These are phyloP conservation scores for Pogona vitticeps DNA, from an alignment of 2,113 vertebrate genomes.

Conservation along the genomic window DNA sequence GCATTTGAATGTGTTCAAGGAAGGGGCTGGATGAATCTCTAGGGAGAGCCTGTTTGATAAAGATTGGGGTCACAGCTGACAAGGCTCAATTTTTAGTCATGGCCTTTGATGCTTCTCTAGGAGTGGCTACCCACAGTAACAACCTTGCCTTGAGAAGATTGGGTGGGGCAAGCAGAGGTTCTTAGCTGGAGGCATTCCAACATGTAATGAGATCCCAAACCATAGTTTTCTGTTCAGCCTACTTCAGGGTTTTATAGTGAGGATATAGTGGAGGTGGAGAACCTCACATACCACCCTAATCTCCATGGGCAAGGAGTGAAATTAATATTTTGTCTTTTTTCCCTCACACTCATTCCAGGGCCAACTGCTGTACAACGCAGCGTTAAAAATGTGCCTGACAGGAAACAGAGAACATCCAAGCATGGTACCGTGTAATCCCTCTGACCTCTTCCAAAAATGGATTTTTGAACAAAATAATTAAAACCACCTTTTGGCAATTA, in stretches of 20 bases:
- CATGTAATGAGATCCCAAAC: no score
- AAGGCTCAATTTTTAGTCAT: no score
- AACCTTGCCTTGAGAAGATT: no score
- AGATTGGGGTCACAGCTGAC: no score
- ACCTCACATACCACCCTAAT: neutral
- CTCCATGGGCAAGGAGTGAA: neutral
- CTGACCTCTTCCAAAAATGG: slow-evolving; percentile 91
- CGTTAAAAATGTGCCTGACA: slow-evolving; percentile 86
- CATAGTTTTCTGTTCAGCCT: neutral
- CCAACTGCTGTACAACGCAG: slow-evolving; percentile 84
- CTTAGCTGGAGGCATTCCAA: no score
- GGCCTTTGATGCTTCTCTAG: no score
- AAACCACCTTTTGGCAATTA: slow-evolving; percentile 59
- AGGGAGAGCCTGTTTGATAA: no score
- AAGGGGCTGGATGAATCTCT: no score
- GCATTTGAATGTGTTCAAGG: no score
- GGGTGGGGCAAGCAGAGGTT: no score
- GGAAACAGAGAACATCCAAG: slow-evolving; percentile 83
- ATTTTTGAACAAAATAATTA: slow-evolving; percentile 79
- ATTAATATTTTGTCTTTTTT: neutral
- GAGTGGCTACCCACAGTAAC: no score
- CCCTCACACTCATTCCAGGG: slow-evolving; percentile 77
- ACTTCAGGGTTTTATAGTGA: neutral
- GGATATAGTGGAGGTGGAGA: neutral
- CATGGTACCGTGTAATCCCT: slow-evolving; percentile 83